Conservation (phyloP, 53 echinoderm and acorn worm species). For the Temnopleurus reevesii region DNA sequence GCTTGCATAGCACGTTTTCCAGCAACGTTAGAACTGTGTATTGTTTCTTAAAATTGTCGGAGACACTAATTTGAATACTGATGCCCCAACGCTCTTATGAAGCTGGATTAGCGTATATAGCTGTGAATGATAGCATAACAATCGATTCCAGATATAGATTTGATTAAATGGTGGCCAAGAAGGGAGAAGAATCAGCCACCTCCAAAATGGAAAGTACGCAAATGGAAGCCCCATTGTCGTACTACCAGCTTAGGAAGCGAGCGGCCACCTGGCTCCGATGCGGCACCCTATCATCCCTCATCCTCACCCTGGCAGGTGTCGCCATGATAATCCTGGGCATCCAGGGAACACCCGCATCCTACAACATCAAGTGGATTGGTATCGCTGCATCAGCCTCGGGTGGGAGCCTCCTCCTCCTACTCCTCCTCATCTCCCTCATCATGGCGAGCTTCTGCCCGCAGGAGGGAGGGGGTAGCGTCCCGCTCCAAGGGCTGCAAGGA, state of each 20-base stretch:
- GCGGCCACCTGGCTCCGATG: constrained; percentile 60
- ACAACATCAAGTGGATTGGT: constrained; percentile 57
- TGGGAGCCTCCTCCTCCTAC: constrained; percentile 47
- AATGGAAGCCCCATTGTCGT: constrained; percentile 39
- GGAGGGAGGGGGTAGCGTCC: constrained; percentile 1
- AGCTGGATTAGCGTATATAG: no score
- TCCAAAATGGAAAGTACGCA: constrained; percentile 33
- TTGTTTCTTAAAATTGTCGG: no score
- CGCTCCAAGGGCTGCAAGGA: constrained; percentile 7
- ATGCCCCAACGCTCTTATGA: no score
- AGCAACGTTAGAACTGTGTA: no score
- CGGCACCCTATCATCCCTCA: constrained; percentile 47
- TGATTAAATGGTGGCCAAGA: constrained; percentile 17
- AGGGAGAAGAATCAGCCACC: neutral
- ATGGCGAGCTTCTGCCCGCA: constrained; percentile 59
- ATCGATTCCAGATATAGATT: neutral
- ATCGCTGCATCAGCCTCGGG: constrained; percentile 56
- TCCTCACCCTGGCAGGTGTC: constrained; percentile 52
- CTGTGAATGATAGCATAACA: neutral
- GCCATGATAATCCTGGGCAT: constrained; percentile 53
- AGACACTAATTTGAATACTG: no score
- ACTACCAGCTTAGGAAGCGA: constrained; percentile 54
- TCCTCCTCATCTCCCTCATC: constrained; percentile 56
- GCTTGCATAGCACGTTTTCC: no score
- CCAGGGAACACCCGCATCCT: constrained; percentile 49